Base-by-base conservation (phyloP, 2,113 vertebrate genomes). In the Ovis canadensis region DNA sequence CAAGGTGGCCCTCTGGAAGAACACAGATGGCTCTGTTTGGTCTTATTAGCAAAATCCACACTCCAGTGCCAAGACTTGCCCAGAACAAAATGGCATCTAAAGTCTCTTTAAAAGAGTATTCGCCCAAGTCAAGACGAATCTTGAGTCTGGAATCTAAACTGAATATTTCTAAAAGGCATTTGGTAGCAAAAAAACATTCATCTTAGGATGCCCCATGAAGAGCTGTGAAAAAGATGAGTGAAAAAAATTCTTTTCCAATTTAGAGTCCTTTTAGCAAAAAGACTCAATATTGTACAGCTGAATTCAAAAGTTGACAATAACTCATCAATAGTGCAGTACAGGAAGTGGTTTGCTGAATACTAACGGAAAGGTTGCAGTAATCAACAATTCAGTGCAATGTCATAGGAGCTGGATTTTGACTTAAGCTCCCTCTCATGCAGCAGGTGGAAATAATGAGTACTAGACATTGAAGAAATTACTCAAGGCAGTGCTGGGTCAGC, bases 11-110 rank as follows among this genome's bases (percentile, higher is more conserved):
- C 82, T 96, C 60, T 81, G 60, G 93, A 98, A 98, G 88, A 82
- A 88, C 98, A 98, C 60, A 98, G 33, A 7, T 80, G 84, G 84
- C 82, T 96, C 64, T 97, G 74, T 92, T 98, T 31, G 88, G 86
- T 86, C 92, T 94, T 95, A 95, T 88, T 95, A 96, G 95, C 80
- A 88, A 94, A 94, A 86, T 84, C 74, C 29, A 88, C 57, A 31
- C 85, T 93, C 81, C 93, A 84, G 0, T 96, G 80, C 93, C 48
- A 17, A 45, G 81, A 96, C 60, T 50, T 88, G 60, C 67, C 81
- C 82, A 55, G 5, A 33, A 74, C 43, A 29, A 96, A 93, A 92
- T 12, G 60, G 57, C 50, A 87, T 78, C 82, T 59, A 36, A 95
- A 52, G 7, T 84, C 40, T 87, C 71, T 64, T 83, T 93, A 67